A percentile compares a stretch with the other conserved stretches of the same genome.
Evolutionary conservation across 2,888 invertebrate species (phyloP).

Genomic region (Eristalis pertinax): DNA sequence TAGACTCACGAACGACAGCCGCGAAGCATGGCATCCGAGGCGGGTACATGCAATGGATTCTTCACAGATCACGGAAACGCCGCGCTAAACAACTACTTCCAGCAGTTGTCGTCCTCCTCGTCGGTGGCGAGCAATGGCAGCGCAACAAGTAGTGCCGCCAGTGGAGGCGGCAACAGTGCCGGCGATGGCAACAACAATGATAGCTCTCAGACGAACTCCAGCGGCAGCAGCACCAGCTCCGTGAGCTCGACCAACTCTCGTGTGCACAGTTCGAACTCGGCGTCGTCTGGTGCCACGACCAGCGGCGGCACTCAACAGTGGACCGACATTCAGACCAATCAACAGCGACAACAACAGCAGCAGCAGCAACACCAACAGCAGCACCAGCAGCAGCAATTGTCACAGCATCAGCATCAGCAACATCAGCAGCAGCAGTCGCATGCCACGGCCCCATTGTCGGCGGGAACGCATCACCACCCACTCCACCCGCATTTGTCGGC

Average conservation of each 20-base stretch:
- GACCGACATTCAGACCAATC: slow-evolving; percentile 63
- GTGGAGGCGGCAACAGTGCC: slow-evolving; percentile 66
- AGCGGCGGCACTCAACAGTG: slow-evolving; percentile 56
- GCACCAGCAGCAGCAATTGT: slow-evolving; percentile 75
- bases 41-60: slow-evolving; percentile 77
- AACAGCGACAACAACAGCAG: slow-evolving; percentile 69
- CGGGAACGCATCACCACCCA: slow-evolving; percentile 64
- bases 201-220: slow-evolving; percentile 57
- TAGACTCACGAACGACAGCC: slow-evolving; percentile 37
- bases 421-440: slow-evolving; percentile 72
- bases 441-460: slow-evolving; percentile 73
- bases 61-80: slow-evolving; percentile 79
- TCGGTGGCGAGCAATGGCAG: slow-evolving; percentile 69
- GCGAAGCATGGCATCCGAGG: slow-evolving; percentile 73
- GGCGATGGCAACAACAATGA: slow-evolving; percentile 57
- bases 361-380: slow-evolving; percentile 66
- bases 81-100: slow-evolving; percentile 76
- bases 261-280: slow-evolving; percentile 50
- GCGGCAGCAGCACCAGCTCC: slow-evolving; percentile 62
- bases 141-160: slow-evolving; percentile 48
- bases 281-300: slow-evolving; percentile 30
- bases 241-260: slow-evolving; percentile 60
- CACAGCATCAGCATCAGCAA: slow-evolving; percentile 76
- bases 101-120: slow-evolving; percentile 76
- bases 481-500: slow-evolving; percentile 75